Percentiles rank a stretch among this genome's conserved stretches.
Evolutionary conservation across 2,113 vertebrate species (phyloP).

Genomic region (Egretta garzetta): DNA sequence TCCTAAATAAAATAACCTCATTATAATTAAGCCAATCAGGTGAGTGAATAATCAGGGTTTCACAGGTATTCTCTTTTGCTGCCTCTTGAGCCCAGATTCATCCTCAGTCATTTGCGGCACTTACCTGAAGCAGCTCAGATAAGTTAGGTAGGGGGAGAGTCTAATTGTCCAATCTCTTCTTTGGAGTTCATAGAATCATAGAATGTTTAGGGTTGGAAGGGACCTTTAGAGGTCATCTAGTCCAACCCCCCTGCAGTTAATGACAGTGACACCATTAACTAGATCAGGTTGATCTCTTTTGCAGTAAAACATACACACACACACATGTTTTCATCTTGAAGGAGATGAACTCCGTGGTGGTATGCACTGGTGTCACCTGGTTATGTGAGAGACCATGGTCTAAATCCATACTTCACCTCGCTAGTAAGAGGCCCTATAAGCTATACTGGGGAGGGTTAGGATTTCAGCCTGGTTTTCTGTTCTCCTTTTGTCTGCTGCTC

Average conservation of each 20-base stretch:
- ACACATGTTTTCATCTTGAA: not conserved
- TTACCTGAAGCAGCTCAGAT: not conserved
- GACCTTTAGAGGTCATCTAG: too few relatives aligned
- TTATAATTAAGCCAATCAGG: not conserved
- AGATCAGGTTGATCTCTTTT: not conserved
- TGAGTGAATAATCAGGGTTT: not conserved
- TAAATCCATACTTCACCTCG: not conserved
- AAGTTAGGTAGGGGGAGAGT: not conserved
- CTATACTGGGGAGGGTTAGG: not conserved
- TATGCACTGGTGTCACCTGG: not conserved
- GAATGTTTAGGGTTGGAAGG: too few relatives aligned
- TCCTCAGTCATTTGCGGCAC: not conserved
- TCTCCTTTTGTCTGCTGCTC: conserved; percentile 1
- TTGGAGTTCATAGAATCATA: not conserved
- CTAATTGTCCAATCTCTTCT: not conserved
- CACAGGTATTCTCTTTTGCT: not conserved
- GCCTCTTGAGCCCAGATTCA: not conserved
- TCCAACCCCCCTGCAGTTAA: too few relatives aligned
- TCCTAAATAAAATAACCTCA: not conserved
- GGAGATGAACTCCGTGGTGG: not conserved
- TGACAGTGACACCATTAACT: too few relatives aligned
- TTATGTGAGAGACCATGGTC: not conserved
- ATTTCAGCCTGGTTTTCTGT: not conserved
- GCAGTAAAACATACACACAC: not conserved
- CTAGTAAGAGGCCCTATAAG: not conserved